phyloP scores from a whole-genome alignment of 2,797 vertebrate genomes.

The Brachyalestes nurse region DNA sequence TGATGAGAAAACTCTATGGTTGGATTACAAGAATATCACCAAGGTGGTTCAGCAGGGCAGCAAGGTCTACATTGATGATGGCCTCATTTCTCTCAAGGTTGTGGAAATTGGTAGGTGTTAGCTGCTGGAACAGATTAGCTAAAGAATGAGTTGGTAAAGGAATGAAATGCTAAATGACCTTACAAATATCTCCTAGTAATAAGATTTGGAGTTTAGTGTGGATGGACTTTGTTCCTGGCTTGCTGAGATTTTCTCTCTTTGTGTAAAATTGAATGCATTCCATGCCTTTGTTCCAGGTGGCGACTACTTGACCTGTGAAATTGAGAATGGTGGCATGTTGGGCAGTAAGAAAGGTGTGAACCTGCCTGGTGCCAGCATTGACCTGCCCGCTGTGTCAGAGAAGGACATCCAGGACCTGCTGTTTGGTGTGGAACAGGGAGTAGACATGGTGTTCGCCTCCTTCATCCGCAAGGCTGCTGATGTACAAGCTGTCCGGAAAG shows the following conservation, averaged over 20 bases:
- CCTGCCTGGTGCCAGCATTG: conserved; percentile 91
- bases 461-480: conserved; percentile 96
- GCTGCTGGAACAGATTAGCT: neutral
- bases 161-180: neutral
- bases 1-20: conserved; percentile 89
- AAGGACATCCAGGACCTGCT: conserved; percentile 95
- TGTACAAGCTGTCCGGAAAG: conserved; percentile 90
- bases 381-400: conserved; percentile 91
- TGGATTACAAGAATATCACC: conserved; percentile 96
- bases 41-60: conserved; percentile 87
- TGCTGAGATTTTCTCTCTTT: conserved; percentile 26
- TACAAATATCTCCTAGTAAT: neutral
- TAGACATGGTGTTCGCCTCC: conserved; percentile 98
- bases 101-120: conserved; percentile 85
- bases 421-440: conserved; percentile 93
- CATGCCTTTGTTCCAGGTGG: conserved; percentile 73
- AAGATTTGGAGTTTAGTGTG: neutral
- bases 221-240: neutral
- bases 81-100: conserved; percentile 92
- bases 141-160: neutral
- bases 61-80: conserved; percentile 92
- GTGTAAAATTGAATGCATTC: conserved; percentile 76
- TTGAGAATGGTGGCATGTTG: conserved; percentile 90
- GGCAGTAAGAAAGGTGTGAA: conserved; percentile 99
- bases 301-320: conserved; percentile 84